These are phyloP conservation scores for Noctua fimbriata DNA, from an alignment of 2,888 invertebrate genomes.

Conservation along the genomic window DNA sequence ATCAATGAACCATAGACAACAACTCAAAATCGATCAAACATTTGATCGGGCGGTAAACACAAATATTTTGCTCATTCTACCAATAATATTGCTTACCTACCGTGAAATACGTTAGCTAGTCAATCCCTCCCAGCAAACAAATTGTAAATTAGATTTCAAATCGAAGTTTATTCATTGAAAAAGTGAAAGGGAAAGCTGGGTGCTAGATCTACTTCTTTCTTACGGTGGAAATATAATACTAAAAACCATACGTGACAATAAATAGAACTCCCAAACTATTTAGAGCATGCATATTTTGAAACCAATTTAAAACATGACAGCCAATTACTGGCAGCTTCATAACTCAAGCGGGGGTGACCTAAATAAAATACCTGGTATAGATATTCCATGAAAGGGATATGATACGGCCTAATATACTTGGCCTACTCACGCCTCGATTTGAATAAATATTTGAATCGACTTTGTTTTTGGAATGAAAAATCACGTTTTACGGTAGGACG, in stretches of 20 bases:
- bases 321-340: slow-evolving; percentile 14
- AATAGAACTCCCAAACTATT: neutral
- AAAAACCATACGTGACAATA: neutral
- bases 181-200: no score
- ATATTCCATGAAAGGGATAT: neutral
- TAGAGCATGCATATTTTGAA: slow-evolving; percentile 1
- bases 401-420: neutral
- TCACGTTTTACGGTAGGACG: no score
- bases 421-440: neutral
- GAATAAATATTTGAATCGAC: neutral
- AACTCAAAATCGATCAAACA: slow-evolving; percentile 36
- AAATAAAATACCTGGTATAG: neutral
- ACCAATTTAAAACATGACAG: slow-evolving; percentile 21
- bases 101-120: neutral
- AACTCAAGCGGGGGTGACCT: slow-evolving; percentile 8
- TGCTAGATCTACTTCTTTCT: neutral
- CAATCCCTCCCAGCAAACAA: neutral
- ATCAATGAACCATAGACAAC: slow-evolving; percentile 22
- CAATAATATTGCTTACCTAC: slow-evolving; percentile 9
- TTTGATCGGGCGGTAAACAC: slow-evolving; percentile 42
- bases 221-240: neutral
- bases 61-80: slow-evolving; percentile 31
- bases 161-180: neutral
- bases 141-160: slow-evolving; percentile 13
- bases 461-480: no score